These are phyloP conservation scores for Rhingia rostrata DNA, from an alignment of 2,888 invertebrate species.

Conservation along the genomic window DNA sequence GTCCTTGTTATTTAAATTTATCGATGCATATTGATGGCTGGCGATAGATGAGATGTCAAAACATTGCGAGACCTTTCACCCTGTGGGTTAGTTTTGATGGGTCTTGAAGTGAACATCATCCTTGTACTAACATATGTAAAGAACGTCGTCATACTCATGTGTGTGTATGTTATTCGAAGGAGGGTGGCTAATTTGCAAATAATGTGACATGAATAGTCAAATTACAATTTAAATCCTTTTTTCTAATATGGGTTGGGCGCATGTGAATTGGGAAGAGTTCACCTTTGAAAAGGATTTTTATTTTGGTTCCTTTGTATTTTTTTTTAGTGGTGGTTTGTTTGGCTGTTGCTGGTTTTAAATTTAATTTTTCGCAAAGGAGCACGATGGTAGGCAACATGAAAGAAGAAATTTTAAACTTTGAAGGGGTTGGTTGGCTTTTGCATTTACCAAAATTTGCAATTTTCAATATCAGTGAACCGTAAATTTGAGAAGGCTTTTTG, in stretches of 20 bases:
- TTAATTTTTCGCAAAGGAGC: slow-evolving; percentile 58
- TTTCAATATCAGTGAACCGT: slow-evolving; percentile 72
- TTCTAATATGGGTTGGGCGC: slow-evolving; percentile 14
- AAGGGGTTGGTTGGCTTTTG: slow-evolving; percentile 60
- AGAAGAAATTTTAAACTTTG: slow-evolving; percentile 59
- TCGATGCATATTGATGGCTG: slow-evolving; percentile 73
- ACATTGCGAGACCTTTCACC: slow-evolving; percentile 62
- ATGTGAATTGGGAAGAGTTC: slow-evolving; percentile 47
- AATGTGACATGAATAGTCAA: slow-evolving; percentile 74
- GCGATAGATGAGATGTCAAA: slow-evolving; percentile 70
- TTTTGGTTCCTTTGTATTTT: slow-evolving; percentile 29
- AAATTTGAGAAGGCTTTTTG: slow-evolving; percentile 39
- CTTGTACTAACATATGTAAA: background rate
- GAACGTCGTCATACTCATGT: slow-evolving; percentile 1
- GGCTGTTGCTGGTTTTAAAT: slow-evolving; percentile 70
- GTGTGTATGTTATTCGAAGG: background rate
- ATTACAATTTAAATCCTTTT: slow-evolving; percentile 69
- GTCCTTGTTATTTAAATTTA: slow-evolving; percentile 74
- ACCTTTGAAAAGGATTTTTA: slow-evolving; percentile 54
- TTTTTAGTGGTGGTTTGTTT: slow-evolving; percentile 53
- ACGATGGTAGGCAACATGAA: slow-evolving; percentile 48
- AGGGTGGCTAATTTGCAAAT: slow-evolving; percentile 72
- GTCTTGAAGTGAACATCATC: slow-evolving; percentile 58
- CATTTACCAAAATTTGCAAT: slow-evolving; percentile 67
- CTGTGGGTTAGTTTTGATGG: slow-evolving; percentile 36